These are phyloP conservation scores for Ctenoplectra terminalis DNA, from an alignment of 1,140 invertebrate species.

Conservation along the genomic window DNA sequence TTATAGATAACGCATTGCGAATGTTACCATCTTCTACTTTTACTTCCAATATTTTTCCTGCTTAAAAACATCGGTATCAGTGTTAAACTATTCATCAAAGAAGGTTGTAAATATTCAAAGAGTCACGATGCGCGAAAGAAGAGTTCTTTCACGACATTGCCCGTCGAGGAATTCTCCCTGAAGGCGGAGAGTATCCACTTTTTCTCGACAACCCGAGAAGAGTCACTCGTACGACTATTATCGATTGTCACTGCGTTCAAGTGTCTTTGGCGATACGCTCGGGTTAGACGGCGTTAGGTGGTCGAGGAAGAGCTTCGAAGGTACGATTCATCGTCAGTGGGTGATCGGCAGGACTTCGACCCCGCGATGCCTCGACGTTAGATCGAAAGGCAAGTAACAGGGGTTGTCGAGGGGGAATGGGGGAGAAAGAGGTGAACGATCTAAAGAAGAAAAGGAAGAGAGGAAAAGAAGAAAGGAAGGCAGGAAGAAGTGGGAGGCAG, in stretches of 20 bases:
- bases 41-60: neutral
- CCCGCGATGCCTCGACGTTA: conserved; percentile 11
- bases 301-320: neutral
- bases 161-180: neutral
- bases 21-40: neutral
- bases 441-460: conserved; percentile 26
- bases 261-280: conserved; percentile 14
- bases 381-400: conserved; percentile 12
- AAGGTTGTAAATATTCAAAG: neutral
- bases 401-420: neutral
- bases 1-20: too few relatives aligned
- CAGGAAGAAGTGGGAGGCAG: neutral
- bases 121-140: neutral
- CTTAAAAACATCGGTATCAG: too few relatives aligned
- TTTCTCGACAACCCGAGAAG: conserved; percentile 16
- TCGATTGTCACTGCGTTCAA: conserved; percentile 34
- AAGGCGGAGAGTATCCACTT: conserved; percentile 25
- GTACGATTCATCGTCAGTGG: too few relatives aligned
- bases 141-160: neutral
- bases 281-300: conserved; percentile 5
- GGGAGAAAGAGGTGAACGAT: conserved; percentile 37
- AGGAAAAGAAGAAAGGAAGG: conserved; percentile 10
- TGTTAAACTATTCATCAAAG: neutral
- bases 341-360: conserved; percentile 36
- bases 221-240: conserved; percentile 40